These are phyloP conservation scores for Meloidogyne exigua DNA, from an alignment of 1,140 invertebrate genomes.

Conservation along the genomic window DNA sequence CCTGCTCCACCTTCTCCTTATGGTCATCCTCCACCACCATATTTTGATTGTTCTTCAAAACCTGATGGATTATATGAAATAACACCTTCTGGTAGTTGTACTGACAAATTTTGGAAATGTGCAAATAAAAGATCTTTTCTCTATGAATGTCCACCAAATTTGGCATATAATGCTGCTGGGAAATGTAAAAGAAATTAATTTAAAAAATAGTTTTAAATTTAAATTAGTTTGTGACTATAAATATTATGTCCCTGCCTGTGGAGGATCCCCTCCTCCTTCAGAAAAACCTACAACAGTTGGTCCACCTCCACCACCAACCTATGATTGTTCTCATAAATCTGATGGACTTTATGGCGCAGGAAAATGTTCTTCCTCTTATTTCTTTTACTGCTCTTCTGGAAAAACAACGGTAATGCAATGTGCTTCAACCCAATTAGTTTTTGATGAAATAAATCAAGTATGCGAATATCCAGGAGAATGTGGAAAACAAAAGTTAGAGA, in stretches of 20 bases:
- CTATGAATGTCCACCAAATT: not conserved
- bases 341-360: not conserved
- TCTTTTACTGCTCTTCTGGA: conserved; percentile 1
- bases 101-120: conserved; percentile 1
- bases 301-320: not conserved
- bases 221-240: not conserved
- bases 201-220: not conserved
- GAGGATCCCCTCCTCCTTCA: not conserved
- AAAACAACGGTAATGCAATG: not conserved
- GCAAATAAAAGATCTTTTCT: not conserved
- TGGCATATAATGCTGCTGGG: conserved; percentile 1
- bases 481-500: not conserved
- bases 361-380: not conserved
- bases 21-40: not conserved
- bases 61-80: conserved; percentile 1
- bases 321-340: not conserved
- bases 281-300: not conserved
- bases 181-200: conserved; percentile 2
- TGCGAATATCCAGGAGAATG: conserved; percentile 4
- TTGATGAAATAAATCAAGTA: not conserved
- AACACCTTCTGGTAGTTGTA: not conserved
- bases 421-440: not conserved
- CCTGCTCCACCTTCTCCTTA: not conserved
- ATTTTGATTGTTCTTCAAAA: not conserved
- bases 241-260: not conserved